These are phyloP conservation scores for Watsonalla binaria DNA, from an alignment of 2,888 invertebrate genomes.

Conservation along the genomic window DNA sequence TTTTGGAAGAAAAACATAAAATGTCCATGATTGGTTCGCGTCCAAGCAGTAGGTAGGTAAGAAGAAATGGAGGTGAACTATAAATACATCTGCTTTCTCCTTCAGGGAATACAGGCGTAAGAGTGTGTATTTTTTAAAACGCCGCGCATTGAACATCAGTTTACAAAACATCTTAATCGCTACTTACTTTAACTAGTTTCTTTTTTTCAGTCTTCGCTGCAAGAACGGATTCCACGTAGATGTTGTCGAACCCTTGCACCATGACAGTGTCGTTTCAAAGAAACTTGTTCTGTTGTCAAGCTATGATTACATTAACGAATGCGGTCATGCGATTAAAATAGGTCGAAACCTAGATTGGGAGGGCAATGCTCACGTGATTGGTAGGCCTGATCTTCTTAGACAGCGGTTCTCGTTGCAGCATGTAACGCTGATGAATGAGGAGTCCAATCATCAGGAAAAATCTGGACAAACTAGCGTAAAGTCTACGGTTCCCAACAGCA, in stretches of 20 bases:
- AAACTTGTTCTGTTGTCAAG: constrained; percentile 50
- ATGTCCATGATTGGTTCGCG: too few species aligned
- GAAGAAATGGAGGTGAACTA: not conserved
- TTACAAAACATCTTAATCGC: not conserved
- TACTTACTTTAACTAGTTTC: not conserved
- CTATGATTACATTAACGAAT: constrained; percentile 43
- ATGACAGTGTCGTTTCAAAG: constrained; percentile 44
- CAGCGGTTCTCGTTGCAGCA: constrained; percentile 49
- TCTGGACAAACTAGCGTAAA: not conserved
- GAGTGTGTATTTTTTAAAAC: too few species aligned
- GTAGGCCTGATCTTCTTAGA: constrained; percentile 41
- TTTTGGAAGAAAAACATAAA: too few species aligned
- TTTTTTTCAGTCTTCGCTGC: constrained; percentile 53
- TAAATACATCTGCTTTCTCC: too few species aligned
- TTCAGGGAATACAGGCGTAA: too few species aligned
- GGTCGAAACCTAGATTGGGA: constrained; percentile 30
- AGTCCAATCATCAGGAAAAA: not conserved
- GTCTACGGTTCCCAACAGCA: constrained; percentile 16
- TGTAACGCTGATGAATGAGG: constrained; percentile 27
- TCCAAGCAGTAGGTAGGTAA: too few species aligned
- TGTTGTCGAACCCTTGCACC: constrained; percentile 37
- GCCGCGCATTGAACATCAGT: too few species aligned
- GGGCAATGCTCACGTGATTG: constrained; percentile 39
- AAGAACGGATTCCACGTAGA: constrained; percentile 59
- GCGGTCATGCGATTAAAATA: constrained; percentile 37